These are phyloP conservation scores for Equus przewalskii DNA, from an alignment of 2,113 vertebrate species.

Conservation along the genomic window DNA sequence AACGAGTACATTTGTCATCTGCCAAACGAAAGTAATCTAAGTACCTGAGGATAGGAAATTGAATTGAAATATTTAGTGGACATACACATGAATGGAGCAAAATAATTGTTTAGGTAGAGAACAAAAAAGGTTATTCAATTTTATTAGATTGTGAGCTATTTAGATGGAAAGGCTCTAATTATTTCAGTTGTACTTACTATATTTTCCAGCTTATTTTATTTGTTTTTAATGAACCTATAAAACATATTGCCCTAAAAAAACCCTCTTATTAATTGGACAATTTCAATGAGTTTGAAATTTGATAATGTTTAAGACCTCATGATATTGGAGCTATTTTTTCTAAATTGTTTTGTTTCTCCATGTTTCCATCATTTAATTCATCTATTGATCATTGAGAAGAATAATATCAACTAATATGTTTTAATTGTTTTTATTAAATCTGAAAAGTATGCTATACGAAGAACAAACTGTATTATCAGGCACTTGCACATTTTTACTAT, in stretches of 20 bases:
- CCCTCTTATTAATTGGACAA: not conserved
- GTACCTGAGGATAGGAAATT: not conserved
- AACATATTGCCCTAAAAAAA: not conserved
- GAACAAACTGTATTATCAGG: not conserved
- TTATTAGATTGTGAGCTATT: not conserved
- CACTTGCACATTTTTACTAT: not conserved
- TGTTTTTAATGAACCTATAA: constrained; percentile 19
- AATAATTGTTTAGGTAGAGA: not conserved
- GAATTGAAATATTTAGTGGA: not conserved
- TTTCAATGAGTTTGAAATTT: constrained; percentile 22
- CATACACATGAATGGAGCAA: not conserved
- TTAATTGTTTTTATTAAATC: not conserved
- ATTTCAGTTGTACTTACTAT: not conserved
- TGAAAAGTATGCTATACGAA: not conserved
- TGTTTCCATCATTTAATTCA: not conserved
- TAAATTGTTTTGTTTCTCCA: constrained; percentile 27
- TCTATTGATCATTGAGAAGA: constrained; percentile 17
- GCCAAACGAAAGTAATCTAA: not conserved
- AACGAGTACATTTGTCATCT: not conserved
- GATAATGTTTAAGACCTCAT: not conserved
- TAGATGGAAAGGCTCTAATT: not conserved
- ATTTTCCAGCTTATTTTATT: not conserved
- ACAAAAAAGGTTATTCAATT: not conserved
- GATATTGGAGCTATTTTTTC: not conserved
- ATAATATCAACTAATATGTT: not conserved